Base-by-base conservation (phyloP, 2,797 vertebrate species). In the Erethizon dorsatum region DNA sequence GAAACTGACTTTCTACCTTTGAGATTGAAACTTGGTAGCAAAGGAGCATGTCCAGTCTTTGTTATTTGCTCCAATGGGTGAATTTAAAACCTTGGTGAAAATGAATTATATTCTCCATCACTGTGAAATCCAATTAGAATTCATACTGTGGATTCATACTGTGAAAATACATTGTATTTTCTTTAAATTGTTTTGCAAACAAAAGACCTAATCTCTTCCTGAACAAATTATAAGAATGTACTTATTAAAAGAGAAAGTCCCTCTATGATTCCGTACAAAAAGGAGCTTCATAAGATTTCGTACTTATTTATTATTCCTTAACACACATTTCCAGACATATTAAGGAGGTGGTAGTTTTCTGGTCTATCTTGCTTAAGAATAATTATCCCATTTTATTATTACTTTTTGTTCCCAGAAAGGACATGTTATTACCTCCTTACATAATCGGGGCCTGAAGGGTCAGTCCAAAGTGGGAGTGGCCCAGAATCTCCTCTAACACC, bases 61-160 rank as follows among this genome's bases (percentile, higher is more conserved):
- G 8, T 75, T 83, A 79, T 73, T 91, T 93, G 37, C 15, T 80
- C 59, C 14, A 24, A 45, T 54, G 13, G n/a, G 24, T 37, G 22
- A 83, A 78, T 87, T 92, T 75, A 59, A n/a, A n/a, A 8, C 47
- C 54, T 57, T 52, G 1, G 22, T 90, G 67, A 90, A 71, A 90
- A 88, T 6, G 6, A 83, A 65, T 86, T 83, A 65, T 24, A n/a
- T 50, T 87, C 50, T 82, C 59, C 15, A 61, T 57, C 10, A 3
- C 59, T 45, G 93, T 94, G 90, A 94, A 86, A 88, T 88, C 33
- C 73, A 45, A 31, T 37, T 65, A 89, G 31, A 92, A 77, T 41
- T 37, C 87, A 71, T 92, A 52, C 65, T 13, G 20, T 79, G 28
- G 56, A n/a, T n/a, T n/a, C n/a, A n/a, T n/a, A n/a, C n/a, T n/a